Percentiles rank a stretch among this genome's conserved stretches.
Conservation (phyloP, 2,113 vertebrate genomes). For the Cebus imitator region DNA sequence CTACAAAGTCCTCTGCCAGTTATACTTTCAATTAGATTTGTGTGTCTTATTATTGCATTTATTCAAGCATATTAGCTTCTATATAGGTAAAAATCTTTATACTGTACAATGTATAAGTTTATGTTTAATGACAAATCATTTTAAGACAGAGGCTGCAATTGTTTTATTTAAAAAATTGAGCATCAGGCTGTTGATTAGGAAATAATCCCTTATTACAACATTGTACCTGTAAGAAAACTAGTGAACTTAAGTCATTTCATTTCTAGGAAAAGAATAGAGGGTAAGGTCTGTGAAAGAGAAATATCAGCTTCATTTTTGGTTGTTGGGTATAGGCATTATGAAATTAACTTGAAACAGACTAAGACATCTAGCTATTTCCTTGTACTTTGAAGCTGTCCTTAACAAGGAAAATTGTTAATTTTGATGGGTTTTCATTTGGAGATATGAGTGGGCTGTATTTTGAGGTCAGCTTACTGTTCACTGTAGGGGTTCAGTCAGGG, state of each 20-base stretch:
- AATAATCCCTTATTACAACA: neutral
- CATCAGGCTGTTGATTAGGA: neutral
- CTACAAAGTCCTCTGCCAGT: neutral
- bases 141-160: neutral
- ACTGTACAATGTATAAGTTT: neutral
- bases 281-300: neutral
- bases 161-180: neutral
- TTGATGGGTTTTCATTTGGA: neutral
- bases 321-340: neutral
- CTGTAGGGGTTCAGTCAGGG: no score
- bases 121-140: neutral
- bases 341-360: neutral
- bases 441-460: neutral
- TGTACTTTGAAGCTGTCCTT: neutral
- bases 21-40: neutral
- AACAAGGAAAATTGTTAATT: neutral
- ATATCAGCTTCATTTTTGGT: neutral
- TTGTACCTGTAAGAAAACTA: neutral
- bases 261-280: neutral
- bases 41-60: neutral
- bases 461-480: neutral
- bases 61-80: neutral
- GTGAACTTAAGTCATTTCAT: neutral
- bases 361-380: neutral
- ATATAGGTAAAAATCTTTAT: neutral